A percentile compares a stretch with the other conserved stretches of the same genome.
These are phyloP conservation scores for Ennomos fuscantarius DNA, from an alignment of 2,888 invertebrate species.

Conservation along the genomic window DNA sequence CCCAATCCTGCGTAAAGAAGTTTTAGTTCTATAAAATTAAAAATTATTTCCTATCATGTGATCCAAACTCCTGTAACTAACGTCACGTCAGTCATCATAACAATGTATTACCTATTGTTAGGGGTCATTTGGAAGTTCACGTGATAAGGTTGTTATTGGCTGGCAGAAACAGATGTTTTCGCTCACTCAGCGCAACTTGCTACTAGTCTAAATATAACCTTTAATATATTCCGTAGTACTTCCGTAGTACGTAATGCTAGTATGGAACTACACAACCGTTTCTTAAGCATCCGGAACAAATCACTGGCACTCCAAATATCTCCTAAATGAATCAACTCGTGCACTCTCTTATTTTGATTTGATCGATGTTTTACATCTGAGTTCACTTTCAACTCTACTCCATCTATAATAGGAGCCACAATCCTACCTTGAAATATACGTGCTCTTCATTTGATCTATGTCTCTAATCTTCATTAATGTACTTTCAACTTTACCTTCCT, in stretches of 20 bases:
- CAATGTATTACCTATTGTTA: too few species aligned
- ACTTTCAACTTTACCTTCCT: constrained; percentile 1
- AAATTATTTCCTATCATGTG: too few species aligned
- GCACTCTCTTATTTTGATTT: constrained; percentile 23
- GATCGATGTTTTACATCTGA: constrained; percentile 3
- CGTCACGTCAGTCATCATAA: too few species aligned
- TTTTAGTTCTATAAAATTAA: too few species aligned
- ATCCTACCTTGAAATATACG: background rate
- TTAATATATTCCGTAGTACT: constrained; percentile 12
- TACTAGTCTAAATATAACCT: background rate
- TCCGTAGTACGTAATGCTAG: too few species aligned
- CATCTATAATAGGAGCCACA: constrained; percentile 5
- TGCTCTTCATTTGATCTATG: constrained; percentile 21
- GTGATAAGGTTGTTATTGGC: too few species aligned
- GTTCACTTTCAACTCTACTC: constrained; percentile 8
- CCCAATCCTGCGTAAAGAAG: too few species aligned
- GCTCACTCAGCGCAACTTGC: too few species aligned
- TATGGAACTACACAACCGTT: background rate
- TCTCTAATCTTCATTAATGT: constrained; percentile 3
- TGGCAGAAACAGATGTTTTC: too few species aligned
- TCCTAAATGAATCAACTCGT: constrained; percentile 27
- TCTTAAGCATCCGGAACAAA: constrained; percentile 28
- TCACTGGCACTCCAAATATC: constrained; percentile 28
- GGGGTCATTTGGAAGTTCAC: too few species aligned
- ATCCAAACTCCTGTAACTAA: too few species aligned